These are phyloP conservation scores for Acipenser transmontanus DNA, from an alignment of 2,797 vertebrate genomes.

Conservation along the genomic window DNA sequence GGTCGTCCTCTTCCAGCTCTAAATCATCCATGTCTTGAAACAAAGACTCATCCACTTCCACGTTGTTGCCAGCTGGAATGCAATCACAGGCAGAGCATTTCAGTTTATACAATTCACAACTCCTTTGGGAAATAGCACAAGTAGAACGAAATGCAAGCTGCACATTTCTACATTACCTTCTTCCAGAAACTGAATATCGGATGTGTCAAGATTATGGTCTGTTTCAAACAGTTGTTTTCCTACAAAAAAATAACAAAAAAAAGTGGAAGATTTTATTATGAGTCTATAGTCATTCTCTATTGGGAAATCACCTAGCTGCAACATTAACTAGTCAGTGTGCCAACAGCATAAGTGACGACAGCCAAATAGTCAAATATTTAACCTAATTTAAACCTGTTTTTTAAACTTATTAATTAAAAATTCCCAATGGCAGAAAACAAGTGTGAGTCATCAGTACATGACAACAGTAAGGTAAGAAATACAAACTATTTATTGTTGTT, in stretches of 20 bases:
- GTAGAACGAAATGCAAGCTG: slow-evolving; percentile 5
- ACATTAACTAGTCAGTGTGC: too few species aligned
- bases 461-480: too few species aligned
- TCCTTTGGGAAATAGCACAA: not conserved
- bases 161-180: slow-evolving; percentile 64
- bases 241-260: slow-evolving; percentile 37
- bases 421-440: too few species aligned
- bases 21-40: slow-evolving; percentile 96
- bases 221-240: slow-evolving; percentile 95
- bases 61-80: slow-evolving; percentile 80
- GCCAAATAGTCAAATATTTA: too few species aligned
- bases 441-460: too few species aligned
- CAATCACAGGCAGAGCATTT: slow-evolving; percentile 10
- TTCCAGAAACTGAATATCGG: slow-evolving; percentile 95
- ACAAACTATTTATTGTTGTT: too few species aligned
- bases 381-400: too few species aligned
- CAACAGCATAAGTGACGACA: too few species aligned
- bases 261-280: not conserved
- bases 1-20: slow-evolving; percentile 88
- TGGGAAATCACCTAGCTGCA: too few species aligned
- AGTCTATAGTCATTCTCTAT: too few species aligned
- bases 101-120: slow-evolving; percentile 3
- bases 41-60: slow-evolving; percentile 94
- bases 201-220: slow-evolving; percentile 95
- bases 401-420: too few species aligned